Evolutionary conservation across 2,113 vertebrate species (phyloP), one percentile per base, ranked within the genome.

Genomic region (Malurus melanocephalus): DNA sequence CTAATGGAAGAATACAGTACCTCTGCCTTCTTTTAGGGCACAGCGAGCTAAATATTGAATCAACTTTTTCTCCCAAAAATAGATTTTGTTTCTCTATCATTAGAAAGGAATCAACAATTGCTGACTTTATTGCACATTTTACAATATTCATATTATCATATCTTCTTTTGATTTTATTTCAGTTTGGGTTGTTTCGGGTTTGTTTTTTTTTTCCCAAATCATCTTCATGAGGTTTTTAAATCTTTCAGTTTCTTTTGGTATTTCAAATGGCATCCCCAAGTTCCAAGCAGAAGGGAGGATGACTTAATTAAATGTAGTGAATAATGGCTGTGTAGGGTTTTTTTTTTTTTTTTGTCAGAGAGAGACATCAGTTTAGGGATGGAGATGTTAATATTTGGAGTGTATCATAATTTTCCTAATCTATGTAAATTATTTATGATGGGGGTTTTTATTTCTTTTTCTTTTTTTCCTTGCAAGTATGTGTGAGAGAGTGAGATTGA

Each of bases 341-440:
- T 94, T 95, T 94, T 94, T 95, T 94, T 83, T 89, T 55, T 95
- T 92, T 87, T 94, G 56, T 92, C 48, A 88, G 71, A 93, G 53
- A 74, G 28, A 73, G 62, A 85, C 88, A 87, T 87, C 71, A 67
- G 53, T 91, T 77, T 90, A 94, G 96, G 94, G 89, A 81, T 77
- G 85, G 97, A 97, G 98, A 98, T 99, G 98, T 99, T 99, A 98
- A 99, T 99, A 98, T 97, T 98, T 97, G 97, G 97, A 98, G 94
- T 99, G 98, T 99, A 98, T 97, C 95, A 98, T 99, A 98, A 65
- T 96, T 98, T 98, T 97, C 96, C 97, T 97, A 96, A 98, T 98
- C 97, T 97, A 95, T 99, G 98, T 99, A 99, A 99, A 98, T 99
- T 99, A 99, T 99, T 99, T 98, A 98, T 98, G 96, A 96, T 97